Evolutionary conservation across 1,140 invertebrate species (phyloP).

Genomic region (Meloidogyne hapla): DNA sequence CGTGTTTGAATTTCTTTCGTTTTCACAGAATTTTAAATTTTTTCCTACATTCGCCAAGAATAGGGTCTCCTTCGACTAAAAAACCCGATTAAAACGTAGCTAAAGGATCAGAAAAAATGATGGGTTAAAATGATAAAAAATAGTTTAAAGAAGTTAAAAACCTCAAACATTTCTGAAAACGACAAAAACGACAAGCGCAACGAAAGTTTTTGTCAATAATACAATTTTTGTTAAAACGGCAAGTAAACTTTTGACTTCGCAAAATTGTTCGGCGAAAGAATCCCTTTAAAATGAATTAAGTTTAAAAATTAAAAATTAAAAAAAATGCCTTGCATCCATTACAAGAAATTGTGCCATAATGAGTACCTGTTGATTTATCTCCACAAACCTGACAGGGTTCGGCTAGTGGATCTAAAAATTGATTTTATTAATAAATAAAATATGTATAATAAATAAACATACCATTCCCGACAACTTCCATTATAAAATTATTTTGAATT

Average conservation of each 20-base stretch:
- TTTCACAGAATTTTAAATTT: no score
- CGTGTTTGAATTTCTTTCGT: no score
- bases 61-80: no score
- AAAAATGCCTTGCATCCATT: conserved; percentile 68
- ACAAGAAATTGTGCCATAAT: conserved; percentile 46
- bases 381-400: conserved; percentile 53
- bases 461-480: not conserved
- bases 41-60: no score
- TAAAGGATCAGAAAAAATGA: conserved; percentile 63
- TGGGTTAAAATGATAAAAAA: not conserved
- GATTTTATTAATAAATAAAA: not conserved
- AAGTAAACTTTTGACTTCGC: conserved; percentile 93
- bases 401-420: conserved; percentile 41
- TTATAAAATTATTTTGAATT: not conserved
- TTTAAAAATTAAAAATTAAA: conserved; percentile 9
- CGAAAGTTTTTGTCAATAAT: conserved; percentile 75
- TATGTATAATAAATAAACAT: not conserved
- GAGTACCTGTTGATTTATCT: conserved; percentile 52
- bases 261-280: conserved; percentile 88
- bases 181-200: conserved; percentile 67
- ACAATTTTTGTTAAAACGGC: conserved; percentile 88
- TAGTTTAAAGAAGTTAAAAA: conserved; percentile 44
- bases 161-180: conserved; percentile 68
- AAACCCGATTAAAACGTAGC: no score
- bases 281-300: conserved; percentile 70